Evolutionary conservation across 2,113 vertebrate genomes (phyloP).

Genomic region (Ursus arctos): DNA sequence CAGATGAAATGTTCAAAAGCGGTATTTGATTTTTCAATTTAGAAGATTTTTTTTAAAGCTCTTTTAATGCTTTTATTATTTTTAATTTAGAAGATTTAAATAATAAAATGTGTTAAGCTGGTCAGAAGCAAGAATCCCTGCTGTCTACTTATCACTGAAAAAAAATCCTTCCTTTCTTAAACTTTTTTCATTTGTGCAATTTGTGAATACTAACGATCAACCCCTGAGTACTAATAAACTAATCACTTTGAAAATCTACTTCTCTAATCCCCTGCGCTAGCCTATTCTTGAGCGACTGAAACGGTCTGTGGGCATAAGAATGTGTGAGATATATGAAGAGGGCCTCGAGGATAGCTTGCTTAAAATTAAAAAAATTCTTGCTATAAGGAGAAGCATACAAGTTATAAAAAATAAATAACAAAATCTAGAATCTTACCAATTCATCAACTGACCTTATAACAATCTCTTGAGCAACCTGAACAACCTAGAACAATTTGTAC

Average conservation of each 20-base stretch:
- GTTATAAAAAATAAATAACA: neutral
- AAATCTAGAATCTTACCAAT: neutral
- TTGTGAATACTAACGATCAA: constrained; percentile 71
- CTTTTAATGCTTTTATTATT: neutral
- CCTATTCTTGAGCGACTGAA: constrained; percentile 71
- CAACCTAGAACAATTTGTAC: constrained; percentile 3
- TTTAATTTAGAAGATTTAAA: constrained; percentile 29
- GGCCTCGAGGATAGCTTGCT: constrained; percentile 59
- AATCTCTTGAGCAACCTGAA: neutral
- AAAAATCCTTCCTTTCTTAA: constrained; percentile 50
- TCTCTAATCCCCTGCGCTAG: constrained; percentile 36
- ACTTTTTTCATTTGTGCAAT: constrained; percentile 59
- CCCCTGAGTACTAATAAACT: constrained; percentile 70
- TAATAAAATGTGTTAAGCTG: neutral
- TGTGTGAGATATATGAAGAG: constrained; percentile 66
- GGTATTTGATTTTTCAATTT: neutral
- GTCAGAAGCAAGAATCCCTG: constrained; percentile 4
- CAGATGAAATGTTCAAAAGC: neutral
- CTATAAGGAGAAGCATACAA: neutral
- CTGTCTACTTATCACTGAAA: neutral
- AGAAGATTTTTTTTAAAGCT: neutral
- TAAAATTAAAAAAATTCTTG: constrained; percentile 64
- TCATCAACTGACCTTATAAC: neutral
- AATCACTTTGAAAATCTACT: constrained; percentile 72
- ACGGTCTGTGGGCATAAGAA: neutral